Evolutionary conservation across 2,888 invertebrate genomes (phyloP), one percentile per base, ranked within the genome.

Genomic region (Fissipunctia ypsillon): DNA sequence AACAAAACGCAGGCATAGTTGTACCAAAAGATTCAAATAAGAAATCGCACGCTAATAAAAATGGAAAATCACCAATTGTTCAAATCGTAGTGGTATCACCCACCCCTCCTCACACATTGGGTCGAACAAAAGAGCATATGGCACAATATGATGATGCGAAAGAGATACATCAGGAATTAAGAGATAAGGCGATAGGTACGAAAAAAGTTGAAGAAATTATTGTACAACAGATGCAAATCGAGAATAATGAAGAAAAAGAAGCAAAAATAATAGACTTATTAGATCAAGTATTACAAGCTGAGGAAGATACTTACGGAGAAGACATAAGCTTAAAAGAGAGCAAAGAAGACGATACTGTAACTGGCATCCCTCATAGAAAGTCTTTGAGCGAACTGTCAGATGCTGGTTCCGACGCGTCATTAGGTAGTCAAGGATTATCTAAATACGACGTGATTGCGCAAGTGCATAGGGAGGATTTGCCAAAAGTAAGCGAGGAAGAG

Each of bases 361-460:
- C 82, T 64, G 85, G 88, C 52, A 86, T 90, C 12, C 79, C 86
- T 31, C 95, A 95, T 57, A 93, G 94, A 80, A 94, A 95, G 81
- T 95, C 95, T 19, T 84, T 95, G 19, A 93, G 95, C 82, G 95
- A 95, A 75, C 80, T 95, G 69, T 96, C 95, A 69, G 95, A 95
- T 85, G 95, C 95, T 28, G 95, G 93, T 31, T 96, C 95, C 54
- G 95, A 95, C 67, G 94, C 93, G 89, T 96, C 96, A 64, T 86
- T 94, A 82, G 92, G 94, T 91, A 94, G 90, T 92, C 94, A 93
- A 87, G 93, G 90, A 57, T 93, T 95, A 93, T 95, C 96, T 85
- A 96, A 96, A 92, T 96, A 97, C 90, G 96, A 96, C 91, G 97
- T 97, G 38, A 94, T 97, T 86, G 97, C 95, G 75, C 96, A 96